Evolutionary conservation across 1,140 invertebrate genomes (phyloP), one percentile per base, ranked within the genome.

Genomic region (Kradibia gibbosae): DNA sequence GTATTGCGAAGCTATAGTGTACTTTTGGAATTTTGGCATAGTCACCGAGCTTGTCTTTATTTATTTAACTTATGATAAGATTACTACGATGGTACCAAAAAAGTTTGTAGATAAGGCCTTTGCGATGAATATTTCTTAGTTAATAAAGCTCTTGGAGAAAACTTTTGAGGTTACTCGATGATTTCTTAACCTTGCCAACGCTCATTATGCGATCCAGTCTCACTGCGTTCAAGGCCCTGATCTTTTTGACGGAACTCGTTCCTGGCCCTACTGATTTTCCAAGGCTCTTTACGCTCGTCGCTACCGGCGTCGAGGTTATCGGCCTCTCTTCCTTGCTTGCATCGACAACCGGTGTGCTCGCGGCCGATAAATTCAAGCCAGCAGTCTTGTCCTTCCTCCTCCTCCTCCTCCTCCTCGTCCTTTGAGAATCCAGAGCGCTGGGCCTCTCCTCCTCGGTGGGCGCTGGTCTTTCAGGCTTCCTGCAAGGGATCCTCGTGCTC

Each of bases 391-490:
- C 88, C 70, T 84, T 90, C 3, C 39, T 36, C 62, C 78, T 85
- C 55, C 84, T 89, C 53, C 86, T 90, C 81, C 88, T 90, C n/a
- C n/a, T n/a, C n/a, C 72, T 88, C 90, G 22, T 78, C 86, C 25
- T 79, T 83, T 71, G 48, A 60, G 1, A 45, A 45, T 70, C n/a
- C n/a, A 48, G 22, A 39, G 57, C 22, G 53, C 1, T 80, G 62
- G 5, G 10, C 48, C 83, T 25, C n/a, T 39, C 53, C 72, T 11
- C 45, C 73, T 81, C 80, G 48, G 20, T 11, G 13, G 25, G 39
- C 78, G 83, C 88, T 65, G 36, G 48, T 45, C 81, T 84, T n/a
- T 83, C 78, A 25, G 86, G 85, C 78, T 89, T 91, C 25, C 81
- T 85, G 34, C 89, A 82, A 22, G 50, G 22, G 48, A 88, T 82